phyloP scores from a whole-genome alignment of 2,888 invertebrate genomes.

The Arctia plantaginis region DNA sequence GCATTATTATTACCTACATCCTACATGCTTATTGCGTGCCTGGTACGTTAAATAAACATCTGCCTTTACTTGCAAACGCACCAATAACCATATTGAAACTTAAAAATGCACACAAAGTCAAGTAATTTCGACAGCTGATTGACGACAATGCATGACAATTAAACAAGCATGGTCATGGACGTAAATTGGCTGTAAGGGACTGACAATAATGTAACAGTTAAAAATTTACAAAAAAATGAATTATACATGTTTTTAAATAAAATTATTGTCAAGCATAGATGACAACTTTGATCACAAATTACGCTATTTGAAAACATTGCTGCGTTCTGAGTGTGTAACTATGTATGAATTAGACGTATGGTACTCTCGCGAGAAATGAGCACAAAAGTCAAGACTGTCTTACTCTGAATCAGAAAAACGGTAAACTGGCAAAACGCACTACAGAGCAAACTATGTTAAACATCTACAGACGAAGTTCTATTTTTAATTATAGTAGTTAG shows the following conservation, averaged over 20 bases:
- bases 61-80: conserved; percentile 24
- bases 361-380: not conserved
- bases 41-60: conserved; percentile 25
- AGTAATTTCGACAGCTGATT: conserved; percentile 32
- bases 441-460: not conserved
- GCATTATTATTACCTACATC: not conserved
- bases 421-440: not conserved
- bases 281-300: not conserved
- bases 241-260: not conserved
- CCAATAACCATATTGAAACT: conserved; percentile 27
- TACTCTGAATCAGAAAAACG: not conserved
- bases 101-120: conserved; percentile 24
- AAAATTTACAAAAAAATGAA: not conserved
- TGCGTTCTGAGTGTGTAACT: not conserved
- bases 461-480: not conserved
- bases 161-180: not conserved
- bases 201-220: not conserved
- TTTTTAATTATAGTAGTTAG: no score
- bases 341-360: not conserved
- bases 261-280: not conserved
- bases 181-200: conserved; percentile 8
- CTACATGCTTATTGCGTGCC: no score
- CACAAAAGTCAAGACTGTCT: not conserved
- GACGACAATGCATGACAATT: conserved; percentile 7
- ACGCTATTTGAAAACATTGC: not conserved